A percentile compares a stretch with the other conserved stretches of the same genome.
Conservation (phyloP, 92 coral and sea anemone genomes). For the Phenganax subtilis region DNA sequence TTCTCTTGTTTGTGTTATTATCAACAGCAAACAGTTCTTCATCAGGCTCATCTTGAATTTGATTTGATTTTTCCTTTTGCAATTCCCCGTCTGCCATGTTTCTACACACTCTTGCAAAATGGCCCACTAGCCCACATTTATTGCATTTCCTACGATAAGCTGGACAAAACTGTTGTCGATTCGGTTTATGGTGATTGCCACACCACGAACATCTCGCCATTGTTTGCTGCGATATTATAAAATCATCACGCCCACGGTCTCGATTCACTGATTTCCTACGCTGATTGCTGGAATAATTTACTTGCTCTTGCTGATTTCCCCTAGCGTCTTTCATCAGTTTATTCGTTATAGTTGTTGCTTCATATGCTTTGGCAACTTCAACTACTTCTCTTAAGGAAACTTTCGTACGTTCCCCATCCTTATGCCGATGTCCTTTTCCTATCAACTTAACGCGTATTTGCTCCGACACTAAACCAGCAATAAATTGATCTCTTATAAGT, state of each 20-base stretch:
- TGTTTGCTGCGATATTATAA: neutral
- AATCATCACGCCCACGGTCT: constrained; percentile 7
- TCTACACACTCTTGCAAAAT: constrained; percentile 38
- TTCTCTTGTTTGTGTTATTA: constrained; percentile 28
- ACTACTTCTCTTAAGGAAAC: constrained; percentile 41
- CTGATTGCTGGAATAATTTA: constrained; percentile 11
- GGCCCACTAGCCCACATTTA: constrained; percentile 48
- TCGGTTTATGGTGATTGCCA: constrained; percentile 39
- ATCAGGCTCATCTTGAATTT: constrained; percentile 40
- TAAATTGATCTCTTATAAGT: neutral
- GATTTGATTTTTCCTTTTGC: constrained; percentile 46
- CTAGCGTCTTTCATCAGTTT: constrained; percentile 33
- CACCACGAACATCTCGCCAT: constrained; percentile 41
- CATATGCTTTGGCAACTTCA: constrained; percentile 36
- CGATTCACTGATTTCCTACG: neutral
- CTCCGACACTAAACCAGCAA: constrained; percentile 41
- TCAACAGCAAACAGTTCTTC: constrained; percentile 37
- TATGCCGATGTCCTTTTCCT: constrained; percentile 45
- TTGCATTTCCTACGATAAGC: constrained; percentile 42
- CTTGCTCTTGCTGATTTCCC: constrained; percentile 33
- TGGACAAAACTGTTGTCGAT: constrained; percentile 42
- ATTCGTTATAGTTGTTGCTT: constrained; percentile 38
- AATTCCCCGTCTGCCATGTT: neutral
- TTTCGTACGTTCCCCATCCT: constrained; percentile 26
- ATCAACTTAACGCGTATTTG: constrained; percentile 38